These are phyloP conservation scores for Actinia tenebrosa DNA, from an alignment of 64 coral and sea anemone genomes.

Conservation along the genomic window DNA sequence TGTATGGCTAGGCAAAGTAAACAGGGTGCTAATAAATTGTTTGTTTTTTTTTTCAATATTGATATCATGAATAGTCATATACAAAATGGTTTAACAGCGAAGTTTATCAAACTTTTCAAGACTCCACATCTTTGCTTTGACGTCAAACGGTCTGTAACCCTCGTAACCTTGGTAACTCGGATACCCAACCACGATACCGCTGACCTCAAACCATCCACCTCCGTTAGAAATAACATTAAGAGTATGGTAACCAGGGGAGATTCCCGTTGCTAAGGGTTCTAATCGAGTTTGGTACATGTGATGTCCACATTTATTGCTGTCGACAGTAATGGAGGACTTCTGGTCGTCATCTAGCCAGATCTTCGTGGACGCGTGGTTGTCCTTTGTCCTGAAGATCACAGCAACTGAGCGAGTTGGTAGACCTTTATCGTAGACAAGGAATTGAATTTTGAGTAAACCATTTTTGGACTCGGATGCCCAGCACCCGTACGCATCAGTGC, in stretches of 20 bases:
- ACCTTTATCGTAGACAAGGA: not conserved
- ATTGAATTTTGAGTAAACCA: slow-evolving; percentile 7
- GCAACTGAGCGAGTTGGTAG: not conserved
- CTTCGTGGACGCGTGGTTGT: not conserved
- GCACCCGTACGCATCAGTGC: slow-evolving; percentile 21
- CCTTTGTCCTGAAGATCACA: slow-evolving; percentile 18
- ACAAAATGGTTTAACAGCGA: not conserved
- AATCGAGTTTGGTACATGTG: slow-evolving; percentile 21
- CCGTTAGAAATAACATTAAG: not conserved
- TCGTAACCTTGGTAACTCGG: slow-evolving; percentile 23
- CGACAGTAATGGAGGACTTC: not conserved
- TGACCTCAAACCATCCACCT: slow-evolving; percentile 2
- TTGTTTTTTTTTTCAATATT: no score
- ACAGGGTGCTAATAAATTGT: not conserved
- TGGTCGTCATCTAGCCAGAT: slow-evolving; percentile 17
- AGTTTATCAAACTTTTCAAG: not conserved
- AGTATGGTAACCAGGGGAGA: slow-evolving; percentile 16
- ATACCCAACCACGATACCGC: slow-evolving; percentile 33
- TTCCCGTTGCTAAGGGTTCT: slow-evolving; percentile 3
- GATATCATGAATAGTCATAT: no score
- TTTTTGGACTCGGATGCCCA: slow-evolving; percentile 16
- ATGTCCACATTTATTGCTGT: slow-evolving; percentile 3
- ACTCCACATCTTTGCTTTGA: slow-evolving; percentile 7
- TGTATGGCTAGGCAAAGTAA: no score
- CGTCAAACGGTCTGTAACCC: slow-evolving; percentile 38